These are phyloP conservation scores for Crotalus helleri DNA, from an alignment of 2,113 vertebrate species.

Conservation along the genomic window DNA sequence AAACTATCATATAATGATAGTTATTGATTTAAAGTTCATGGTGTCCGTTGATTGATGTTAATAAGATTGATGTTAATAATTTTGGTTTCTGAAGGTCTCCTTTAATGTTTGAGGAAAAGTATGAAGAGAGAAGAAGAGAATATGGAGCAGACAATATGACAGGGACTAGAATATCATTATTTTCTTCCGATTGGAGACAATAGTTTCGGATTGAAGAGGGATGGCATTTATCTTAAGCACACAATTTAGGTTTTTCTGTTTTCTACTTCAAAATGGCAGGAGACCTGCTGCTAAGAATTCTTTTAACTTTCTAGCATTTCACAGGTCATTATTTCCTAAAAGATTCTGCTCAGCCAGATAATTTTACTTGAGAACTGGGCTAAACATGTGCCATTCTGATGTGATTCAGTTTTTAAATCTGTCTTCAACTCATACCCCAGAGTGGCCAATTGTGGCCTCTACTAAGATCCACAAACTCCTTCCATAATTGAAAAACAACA, in stretches of 20 bases:
- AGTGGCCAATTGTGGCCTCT: neutral
- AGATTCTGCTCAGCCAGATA: neutral
- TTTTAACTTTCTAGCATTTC: neutral
- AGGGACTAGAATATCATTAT: too few species aligned
- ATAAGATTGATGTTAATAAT: too few species aligned
- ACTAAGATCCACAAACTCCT: neutral
- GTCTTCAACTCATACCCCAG: neutral
- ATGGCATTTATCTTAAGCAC: too few species aligned
- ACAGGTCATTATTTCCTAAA: neutral
- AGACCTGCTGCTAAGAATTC: neutral
- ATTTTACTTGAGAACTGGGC: neutral
- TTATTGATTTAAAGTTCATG: too few species aligned
- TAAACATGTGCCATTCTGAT: neutral
- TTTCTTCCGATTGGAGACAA: too few species aligned
- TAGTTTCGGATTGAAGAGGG: too few species aligned
- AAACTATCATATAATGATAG: too few species aligned
- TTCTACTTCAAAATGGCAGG: neutral
- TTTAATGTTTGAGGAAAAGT: too few species aligned
- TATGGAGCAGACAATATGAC: too few species aligned
- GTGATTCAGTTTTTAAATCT: neutral
- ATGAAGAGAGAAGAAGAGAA: too few species aligned
- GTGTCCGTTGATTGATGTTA: too few species aligned
- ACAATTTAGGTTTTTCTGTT: neutral
- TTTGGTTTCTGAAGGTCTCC: too few species aligned
- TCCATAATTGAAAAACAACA: neutral